Percentiles rank a stretch among this genome's conserved stretches.
These are phyloP conservation scores for Embiotoca jacksoni DNA, from an alignment of 2,113 vertebrate species.

Conservation along the genomic window DNA sequence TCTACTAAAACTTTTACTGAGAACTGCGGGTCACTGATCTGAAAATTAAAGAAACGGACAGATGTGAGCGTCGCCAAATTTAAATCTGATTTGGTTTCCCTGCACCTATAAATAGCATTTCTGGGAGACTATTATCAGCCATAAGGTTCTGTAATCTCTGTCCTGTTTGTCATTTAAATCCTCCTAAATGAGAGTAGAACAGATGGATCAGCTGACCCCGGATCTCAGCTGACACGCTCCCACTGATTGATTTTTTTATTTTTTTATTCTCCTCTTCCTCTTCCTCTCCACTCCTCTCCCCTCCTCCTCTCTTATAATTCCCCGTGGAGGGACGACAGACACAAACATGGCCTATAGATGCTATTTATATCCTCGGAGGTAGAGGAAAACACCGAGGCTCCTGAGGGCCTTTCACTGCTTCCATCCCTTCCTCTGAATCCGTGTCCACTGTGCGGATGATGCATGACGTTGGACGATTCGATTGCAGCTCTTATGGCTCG, in stretches of 20 bases:
- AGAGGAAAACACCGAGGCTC: background rate
- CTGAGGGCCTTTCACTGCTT: background rate
- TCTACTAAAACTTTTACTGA: too few species aligned
- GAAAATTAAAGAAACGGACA: background rate
- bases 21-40: too few species aligned
- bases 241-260: background rate
- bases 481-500: slow-evolving; percentile 25
- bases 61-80: background rate
- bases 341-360: background rate
- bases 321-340: background rate
- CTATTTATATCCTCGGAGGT: slow-evolving; percentile 27
- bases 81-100: background rate
- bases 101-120: slow-evolving; percentile 28
- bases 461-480: background rate
- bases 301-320: background rate
- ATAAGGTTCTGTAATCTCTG: slow-evolving; percentile 56
- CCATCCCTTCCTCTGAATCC: too few species aligned
- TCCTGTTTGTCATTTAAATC: slow-evolving; percentile 67
- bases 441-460: too few species aligned
- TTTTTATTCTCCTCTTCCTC: too few species aligned
- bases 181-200: slow-evolving; percentile 61
- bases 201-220: slow-evolving; percentile 60
- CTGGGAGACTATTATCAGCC: slow-evolving; percentile 17
- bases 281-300: too few species aligned
- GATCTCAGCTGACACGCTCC: slow-evolving; percentile 19